Conservation (phyloP, 2,888 invertebrate species). For the Plusia festucae region DNA sequence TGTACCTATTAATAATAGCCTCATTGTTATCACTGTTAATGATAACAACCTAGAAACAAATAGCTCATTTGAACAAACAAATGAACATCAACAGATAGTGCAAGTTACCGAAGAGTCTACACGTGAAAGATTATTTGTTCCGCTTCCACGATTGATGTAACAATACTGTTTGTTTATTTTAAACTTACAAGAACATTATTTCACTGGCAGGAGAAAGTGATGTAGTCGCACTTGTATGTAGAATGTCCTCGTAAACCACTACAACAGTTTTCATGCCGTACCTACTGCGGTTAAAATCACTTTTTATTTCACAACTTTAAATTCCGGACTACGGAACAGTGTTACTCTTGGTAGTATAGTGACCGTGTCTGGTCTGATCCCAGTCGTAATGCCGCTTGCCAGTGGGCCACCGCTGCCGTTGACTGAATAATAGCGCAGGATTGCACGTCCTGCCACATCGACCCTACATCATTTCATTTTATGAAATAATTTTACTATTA, state of each 20-base stretch:
- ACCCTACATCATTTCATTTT: conserved; percentile 75
- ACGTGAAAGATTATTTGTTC: conserved; percentile 44
- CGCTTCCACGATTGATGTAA: conserved; percentile 43
- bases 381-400: conserved; percentile 65
- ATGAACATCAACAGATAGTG: conserved; percentile 31
- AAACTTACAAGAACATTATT: conserved; percentile 73
- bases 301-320: conserved; percentile 26
- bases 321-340: conserved; percentile 13
- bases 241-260: conserved; percentile 44
- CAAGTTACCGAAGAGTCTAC: conserved; percentile 30
- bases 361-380: conserved; percentile 43
- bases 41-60: conserved; percentile 33
- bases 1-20: conserved; percentile 1
- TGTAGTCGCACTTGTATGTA: conserved; percentile 29
- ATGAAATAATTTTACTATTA: conserved; percentile 73
- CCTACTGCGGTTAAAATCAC: conserved; percentile 35
- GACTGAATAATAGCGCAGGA: conserved; percentile 78
- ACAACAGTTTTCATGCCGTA: conserved; percentile 70
- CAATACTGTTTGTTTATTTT: conserved; percentile 38
- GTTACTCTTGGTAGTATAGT: conserved; percentile 20
- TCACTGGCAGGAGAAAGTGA: conserved; percentile 50
- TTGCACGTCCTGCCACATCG: conserved; percentile 76
- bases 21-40: not conserved
- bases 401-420: conserved; percentile 68
- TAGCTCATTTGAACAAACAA: conserved; percentile 37